Evolutionary conservation across 2,797 vertebrate genomes (phyloP).

Genomic region (Adelosebastes latens): DNA sequence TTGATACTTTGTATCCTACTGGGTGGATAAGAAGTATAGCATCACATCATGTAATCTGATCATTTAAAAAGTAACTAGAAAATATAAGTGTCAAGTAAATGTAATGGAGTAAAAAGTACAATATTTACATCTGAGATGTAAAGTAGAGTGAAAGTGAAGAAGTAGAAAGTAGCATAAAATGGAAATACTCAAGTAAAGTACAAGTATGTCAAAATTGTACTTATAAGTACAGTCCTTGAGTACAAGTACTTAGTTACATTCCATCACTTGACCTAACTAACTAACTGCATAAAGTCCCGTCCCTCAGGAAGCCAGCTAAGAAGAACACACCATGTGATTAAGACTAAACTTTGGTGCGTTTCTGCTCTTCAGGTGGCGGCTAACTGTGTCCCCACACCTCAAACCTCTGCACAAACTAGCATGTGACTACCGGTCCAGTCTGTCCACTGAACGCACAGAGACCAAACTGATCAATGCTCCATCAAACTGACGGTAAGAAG

Average conservation of each 20-base stretch:
- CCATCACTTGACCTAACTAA: background rate
- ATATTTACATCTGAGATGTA: too few species aligned
- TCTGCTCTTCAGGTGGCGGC: fast-evolving
- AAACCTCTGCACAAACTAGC: background rate
- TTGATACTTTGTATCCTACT: too few species aligned
- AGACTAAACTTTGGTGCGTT: background rate
- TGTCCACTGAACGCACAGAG: background rate
- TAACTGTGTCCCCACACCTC: fast-evolving
- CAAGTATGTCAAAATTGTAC: too few species aligned
- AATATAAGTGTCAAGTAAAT: too few species aligned
- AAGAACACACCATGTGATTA: background rate
- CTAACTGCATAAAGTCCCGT: background rate
- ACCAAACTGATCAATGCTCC: background rate
- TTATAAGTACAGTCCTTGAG: fast-evolving
- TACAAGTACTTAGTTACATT: too few species aligned
- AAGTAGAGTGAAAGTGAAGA: too few species aligned
- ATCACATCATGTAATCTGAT: too few species aligned
- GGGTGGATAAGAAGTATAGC: too few species aligned
- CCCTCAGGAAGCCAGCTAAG: background rate
- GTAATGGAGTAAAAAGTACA: too few species aligned
- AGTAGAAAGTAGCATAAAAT: too few species aligned
- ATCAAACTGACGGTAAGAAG: background rate
- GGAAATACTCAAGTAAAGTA: too few species aligned
- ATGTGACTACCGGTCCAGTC: background rate
- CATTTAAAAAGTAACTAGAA: too few species aligned